phyloP scores from a whole-genome alignment of 1,140 invertebrate genomes.

The Archivesica marissinica region DNA sequence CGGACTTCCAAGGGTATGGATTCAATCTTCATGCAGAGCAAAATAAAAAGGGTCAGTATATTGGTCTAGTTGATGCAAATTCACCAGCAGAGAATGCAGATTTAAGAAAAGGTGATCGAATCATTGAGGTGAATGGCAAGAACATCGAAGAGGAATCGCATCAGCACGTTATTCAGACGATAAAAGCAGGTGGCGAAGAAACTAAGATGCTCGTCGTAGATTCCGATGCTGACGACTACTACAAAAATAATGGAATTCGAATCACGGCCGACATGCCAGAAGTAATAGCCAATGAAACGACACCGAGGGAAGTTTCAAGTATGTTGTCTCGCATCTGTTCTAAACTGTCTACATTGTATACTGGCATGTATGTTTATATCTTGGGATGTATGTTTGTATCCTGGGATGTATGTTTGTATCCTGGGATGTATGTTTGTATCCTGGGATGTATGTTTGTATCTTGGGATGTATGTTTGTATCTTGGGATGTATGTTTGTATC shows the following conservation, averaged over 20 bases:
- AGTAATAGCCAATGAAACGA: conserved; percentile 78
- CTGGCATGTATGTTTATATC: no score
- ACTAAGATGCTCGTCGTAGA: conserved; percentile 96
- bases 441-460: no score
- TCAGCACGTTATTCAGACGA: conserved; percentile 88
- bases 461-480: no score
- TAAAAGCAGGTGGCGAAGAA: conserved; percentile 92
- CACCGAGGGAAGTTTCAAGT: conserved; percentile 34
- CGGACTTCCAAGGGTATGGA: conserved; percentile 98
- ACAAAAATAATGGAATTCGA: conserved; percentile 88
- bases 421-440: no score
- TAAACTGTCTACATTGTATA: no score
- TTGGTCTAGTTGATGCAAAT: conserved; percentile 97
- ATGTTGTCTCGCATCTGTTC: no score
- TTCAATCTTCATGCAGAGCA: conserved; percentile 99
- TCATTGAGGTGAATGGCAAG: conserved; percentile 88
- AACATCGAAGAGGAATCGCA: conserved; percentile 96
- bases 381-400: no score
- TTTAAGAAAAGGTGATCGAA: conserved; percentile 94
- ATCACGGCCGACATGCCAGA: conserved; percentile 86
- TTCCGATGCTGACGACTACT: conserved; percentile 90
- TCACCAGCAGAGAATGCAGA: conserved; percentile 96
- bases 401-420: no score
- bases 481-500: no score
- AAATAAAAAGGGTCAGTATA: conserved; percentile 96